A percentile compares a stretch with the other conserved stretches of the same genome.
Evolutionary conservation across 2,888 invertebrate genomes (phyloP).

Genomic region (Prenolepis imparis): DNA sequence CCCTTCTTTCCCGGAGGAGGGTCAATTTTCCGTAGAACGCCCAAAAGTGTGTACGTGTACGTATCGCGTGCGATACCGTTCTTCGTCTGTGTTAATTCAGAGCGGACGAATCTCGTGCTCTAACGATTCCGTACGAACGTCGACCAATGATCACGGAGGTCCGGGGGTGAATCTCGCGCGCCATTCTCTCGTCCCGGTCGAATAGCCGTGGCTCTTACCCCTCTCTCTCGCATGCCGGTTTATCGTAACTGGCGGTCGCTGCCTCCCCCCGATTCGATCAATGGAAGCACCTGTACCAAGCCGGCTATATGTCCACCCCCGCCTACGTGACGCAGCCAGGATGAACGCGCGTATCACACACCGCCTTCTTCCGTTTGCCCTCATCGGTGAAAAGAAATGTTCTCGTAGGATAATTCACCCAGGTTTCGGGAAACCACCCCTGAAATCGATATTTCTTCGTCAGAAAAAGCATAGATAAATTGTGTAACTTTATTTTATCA

Average conservation of each 20-base stretch:
- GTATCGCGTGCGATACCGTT: neutral
- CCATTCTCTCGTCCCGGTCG: slow-evolving; percentile 78
- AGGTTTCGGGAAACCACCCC: neutral
- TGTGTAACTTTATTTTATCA: neutral
- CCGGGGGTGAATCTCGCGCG: slow-evolving; percentile 73
- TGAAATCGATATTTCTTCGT: neutral
- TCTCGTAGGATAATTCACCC: neutral
- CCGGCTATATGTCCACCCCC: slow-evolving; percentile 60
- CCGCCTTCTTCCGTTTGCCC: neutral
- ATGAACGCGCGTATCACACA: slow-evolving; percentile 17
- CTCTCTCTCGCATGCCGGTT: slow-evolving; percentile 68
- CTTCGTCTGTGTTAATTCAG: slow-evolving; percentile 56
- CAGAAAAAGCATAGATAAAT: neutral
- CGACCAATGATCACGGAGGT: slow-evolving; percentile 78
- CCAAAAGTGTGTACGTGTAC: slow-evolving; percentile 41
- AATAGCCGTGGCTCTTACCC: slow-evolving; percentile 73
- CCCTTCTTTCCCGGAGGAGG: slow-evolving; percentile 19
- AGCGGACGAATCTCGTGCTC: slow-evolving; percentile 59
- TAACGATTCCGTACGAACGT: slow-evolving; percentile 63
- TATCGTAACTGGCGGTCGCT: slow-evolving; percentile 68
- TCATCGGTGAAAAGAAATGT: neutral
- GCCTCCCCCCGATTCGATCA: slow-evolving; percentile 75
- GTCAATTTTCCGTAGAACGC: slow-evolving; percentile 58
- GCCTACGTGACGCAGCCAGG: slow-evolving; percentile 3
- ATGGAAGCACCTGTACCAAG: slow-evolving; percentile 75